Base-by-base conservation (phyloP, 2,888 invertebrate genomes). In the Nasonovia ribisnigri region DNA sequence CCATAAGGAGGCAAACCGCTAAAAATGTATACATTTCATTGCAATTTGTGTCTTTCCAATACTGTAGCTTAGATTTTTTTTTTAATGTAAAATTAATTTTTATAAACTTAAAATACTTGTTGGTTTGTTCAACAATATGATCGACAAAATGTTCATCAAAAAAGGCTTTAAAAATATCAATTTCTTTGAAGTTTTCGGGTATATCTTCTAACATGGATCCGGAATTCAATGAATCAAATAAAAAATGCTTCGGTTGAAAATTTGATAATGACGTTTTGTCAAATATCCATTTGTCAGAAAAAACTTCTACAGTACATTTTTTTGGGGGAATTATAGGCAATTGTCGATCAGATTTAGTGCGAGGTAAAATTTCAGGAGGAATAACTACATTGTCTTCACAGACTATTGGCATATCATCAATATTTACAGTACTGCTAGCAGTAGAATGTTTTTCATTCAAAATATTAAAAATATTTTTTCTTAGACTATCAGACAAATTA, bases 151-250 rank as follows among this genome's bases (percentile, higher is more conserved):
- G 11, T 48, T 46, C 13, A 89, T 46, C 26, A 26, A 89, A 48
- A 24, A 89, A 46, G 20, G 51, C 89, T 89, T 89, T 89, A 48
- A 89, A 89, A 89, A 89, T 54, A 51, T 89, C 89, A 48, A 89
- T 48, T 89, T 89, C 51, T 36, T 77, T 77, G 29, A 77, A 77
- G 36, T 77, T 36, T 11, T 77, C 6, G 16, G n/a, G 67, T 77
- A 36, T 77, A 77, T 77, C 67, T n/a, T 77, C n/a, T 77, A 77
- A 77, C 67, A 77, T 77, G 36, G 36, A 13, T 77, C 67, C 67
- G 13, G 67, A n/a, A 11, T 77, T 77, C 36, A 36, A 77, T 36
- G 67, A n/a, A 77, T 77, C 67, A 77, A 77, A 77, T 36, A 77
- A n/a, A 77, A 29, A 77, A 13, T 13, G 11, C 36, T 77, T 77